Base-by-base conservation (phyloP, 2,113 vertebrate species). In the Hippocampus comes region DNA sequence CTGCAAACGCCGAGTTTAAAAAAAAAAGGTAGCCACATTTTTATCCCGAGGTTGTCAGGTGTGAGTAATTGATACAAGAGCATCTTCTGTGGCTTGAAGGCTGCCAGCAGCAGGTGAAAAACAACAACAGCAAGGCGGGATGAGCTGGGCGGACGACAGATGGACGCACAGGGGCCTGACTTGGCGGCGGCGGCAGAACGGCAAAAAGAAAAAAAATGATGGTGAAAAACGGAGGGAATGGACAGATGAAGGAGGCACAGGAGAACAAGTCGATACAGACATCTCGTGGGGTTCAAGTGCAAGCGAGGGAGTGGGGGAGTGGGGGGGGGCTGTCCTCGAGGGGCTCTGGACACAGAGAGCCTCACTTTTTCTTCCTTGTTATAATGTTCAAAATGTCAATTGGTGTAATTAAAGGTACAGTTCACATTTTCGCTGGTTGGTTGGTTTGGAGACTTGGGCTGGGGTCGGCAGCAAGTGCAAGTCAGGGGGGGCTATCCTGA, bases 61-160 rank as follows among this genome's bases (percentile, higher is more conserved):
- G 77, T 74, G 75, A 69, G 76, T 63, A 90, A 91, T 88, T 89
- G 86, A 88, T 88, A 86, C 82, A 87, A 80, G 66, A 84, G 78
- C 78, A 81, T 76, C 81, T 80, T 80, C 14, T 43, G 42, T 48
- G 64, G 43, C 43, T 66, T 27, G 64, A 48, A 66, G 64, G 64
- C 64, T 66, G 73, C 77, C 79, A 83, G 80, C 86, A 85, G 88
- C 74, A 46, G 78, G 64, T 43, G 77, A 83, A 81, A 82, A 89
- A 85, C 81, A 85, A 90, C 80, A 88, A 84, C 77, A 90, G 87
- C 85, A 85, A 84, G 68, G 21, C 41, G 23, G 67, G 80, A 74
- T 73, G 42, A 5, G 63, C 83, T 34, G 73, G 63, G 71, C 79
- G 77, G 85, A 82, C 67, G 82, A 81, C 84, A 86, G 82, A 89